A percentile compares a stretch with the other conserved stretches of the same genome.
phyloP scores from a whole-genome alignment of 2,113 vertebrate species.

The Lophotis ruficrista region DNA sequence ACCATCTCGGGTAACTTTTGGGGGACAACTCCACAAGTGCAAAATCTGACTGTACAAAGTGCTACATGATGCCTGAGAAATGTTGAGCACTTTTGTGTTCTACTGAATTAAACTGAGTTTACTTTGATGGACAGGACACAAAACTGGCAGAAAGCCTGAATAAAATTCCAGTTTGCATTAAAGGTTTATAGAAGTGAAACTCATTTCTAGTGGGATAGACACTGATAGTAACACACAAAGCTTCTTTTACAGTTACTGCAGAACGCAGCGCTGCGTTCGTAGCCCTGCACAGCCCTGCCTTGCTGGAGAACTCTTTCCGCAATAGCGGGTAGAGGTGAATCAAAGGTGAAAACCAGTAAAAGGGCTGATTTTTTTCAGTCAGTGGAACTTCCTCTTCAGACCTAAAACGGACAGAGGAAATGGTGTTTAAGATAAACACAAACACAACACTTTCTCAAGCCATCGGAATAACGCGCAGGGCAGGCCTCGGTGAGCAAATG shows the following conservation, averaged over 20 bases:
- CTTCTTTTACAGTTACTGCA: accelerated
- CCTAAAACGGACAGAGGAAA: accelerated
- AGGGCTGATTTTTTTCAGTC: too few species aligned
- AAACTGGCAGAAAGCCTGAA: neutral
- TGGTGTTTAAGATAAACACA: accelerated
- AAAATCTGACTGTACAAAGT: neutral
- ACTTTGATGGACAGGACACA: neutral
- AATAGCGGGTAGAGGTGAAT: accelerated
- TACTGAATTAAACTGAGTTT: neutral
- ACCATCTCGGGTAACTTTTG: neutral
- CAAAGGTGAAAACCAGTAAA: neutral
- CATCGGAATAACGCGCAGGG: accelerated
- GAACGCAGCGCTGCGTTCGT: accelerated
- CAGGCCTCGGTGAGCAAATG: too few species aligned
- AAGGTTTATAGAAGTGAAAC: neutral
- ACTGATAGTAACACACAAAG: accelerated
- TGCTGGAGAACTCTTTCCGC: neutral
- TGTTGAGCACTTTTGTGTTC: too few species aligned
- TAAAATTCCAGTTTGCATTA: neutral
- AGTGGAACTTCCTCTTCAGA: too few species aligned
- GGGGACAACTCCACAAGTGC: too few species aligned
- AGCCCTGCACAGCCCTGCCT: accelerated
- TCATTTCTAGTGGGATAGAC: accelerated
- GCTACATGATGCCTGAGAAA: accelerated
- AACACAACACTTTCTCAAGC: neutral